These are phyloP conservation scores for Molossus alvarezi DNA, from an alignment of 2,797 vertebrate species.

Conservation along the genomic window DNA sequence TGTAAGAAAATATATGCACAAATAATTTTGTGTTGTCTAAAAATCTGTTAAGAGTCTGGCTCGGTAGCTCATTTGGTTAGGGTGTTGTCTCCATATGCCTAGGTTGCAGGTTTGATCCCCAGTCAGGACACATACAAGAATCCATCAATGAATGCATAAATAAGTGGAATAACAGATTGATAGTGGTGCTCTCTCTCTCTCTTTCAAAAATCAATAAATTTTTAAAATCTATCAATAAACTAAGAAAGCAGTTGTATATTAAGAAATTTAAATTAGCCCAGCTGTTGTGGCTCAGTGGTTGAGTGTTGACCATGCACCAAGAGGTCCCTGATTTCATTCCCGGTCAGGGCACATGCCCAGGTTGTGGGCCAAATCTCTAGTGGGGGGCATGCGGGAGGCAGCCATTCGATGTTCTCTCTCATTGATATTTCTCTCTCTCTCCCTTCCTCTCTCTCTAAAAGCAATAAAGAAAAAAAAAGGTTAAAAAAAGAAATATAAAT, in stretches of 20 bases:
- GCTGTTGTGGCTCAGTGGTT: too few species aligned
- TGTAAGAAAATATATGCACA: background rate
- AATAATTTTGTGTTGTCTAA: background rate
- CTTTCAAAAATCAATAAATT: background rate
- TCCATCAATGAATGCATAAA: background rate
- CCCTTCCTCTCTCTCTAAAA: too few species aligned
- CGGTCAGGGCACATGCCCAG: too few species aligned
- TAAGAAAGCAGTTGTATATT: background rate
- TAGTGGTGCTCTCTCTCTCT: background rate
- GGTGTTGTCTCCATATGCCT: background rate
- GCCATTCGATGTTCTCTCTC: too few species aligned
- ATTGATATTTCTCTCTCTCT: too few species aligned
- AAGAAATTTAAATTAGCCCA: background rate
- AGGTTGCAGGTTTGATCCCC: background rate
- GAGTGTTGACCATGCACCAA: too few species aligned
- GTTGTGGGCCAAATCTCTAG: too few species aligned
- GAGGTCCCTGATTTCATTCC: too few species aligned
- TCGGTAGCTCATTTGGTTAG: background rate
- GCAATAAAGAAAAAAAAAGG: too few species aligned
- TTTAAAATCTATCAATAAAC: background rate
- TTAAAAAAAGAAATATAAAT: background rate
- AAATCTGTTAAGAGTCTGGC: background rate
- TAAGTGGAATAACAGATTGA: background rate
- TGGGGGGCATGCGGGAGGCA: too few species aligned
- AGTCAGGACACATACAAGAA: background rate